Evolutionary conservation across 2,888 invertebrate genomes (phyloP).

Genomic region (Macrophya alboannulata): DNA sequence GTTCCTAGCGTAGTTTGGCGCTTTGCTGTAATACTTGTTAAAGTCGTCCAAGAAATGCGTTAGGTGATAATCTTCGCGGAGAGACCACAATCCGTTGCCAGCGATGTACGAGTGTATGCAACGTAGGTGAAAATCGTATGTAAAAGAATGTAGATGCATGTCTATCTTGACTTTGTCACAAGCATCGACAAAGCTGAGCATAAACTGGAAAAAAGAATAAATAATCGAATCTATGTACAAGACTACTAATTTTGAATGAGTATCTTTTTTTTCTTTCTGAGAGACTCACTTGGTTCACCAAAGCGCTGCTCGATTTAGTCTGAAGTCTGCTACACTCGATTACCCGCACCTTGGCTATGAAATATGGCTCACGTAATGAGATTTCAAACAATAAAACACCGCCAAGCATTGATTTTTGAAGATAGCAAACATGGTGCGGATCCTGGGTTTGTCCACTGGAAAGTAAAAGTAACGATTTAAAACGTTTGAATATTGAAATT

Average conservation of each 20-base stretch:
- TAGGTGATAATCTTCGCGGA: slow-evolving; percentile 86
- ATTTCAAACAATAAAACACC: slow-evolving; percentile 88
- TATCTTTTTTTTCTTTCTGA: not conserved
- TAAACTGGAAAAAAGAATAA: slow-evolving; percentile 80
- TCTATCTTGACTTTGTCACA: slow-evolving; percentile 87
- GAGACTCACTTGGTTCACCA: slow-evolving; percentile 82
- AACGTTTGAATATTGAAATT: not conserved
- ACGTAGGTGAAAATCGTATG: slow-evolving; percentile 89
- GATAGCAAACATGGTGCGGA: slow-evolving; percentile 79
- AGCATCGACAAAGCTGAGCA: slow-evolving; percentile 85
- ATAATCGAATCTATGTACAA: not conserved
- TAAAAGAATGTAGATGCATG: slow-evolving; percentile 90
- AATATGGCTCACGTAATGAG: slow-evolving; percentile 87
- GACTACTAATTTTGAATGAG: not conserved
- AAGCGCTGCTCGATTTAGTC: slow-evolving; percentile 81
- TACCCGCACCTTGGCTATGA: slow-evolving; percentile 86
- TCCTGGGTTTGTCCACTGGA: slow-evolving; percentile 30
- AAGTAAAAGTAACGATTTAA: slow-evolving; percentile 42
- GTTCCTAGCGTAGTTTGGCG: slow-evolving; percentile 89
- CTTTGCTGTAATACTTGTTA: slow-evolving; percentile 88
- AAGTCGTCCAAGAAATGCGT: slow-evolving; percentile 89
- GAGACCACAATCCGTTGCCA: slow-evolving; percentile 80
- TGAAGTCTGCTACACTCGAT: slow-evolving; percentile 85
- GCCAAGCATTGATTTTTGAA: slow-evolving; percentile 86
- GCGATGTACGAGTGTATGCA: slow-evolving; percentile 86